Evolutionary conservation across 2,113 vertebrate species (phyloP), one percentile per base, ranked within the genome.

Genomic region (Calyptomena viridis): DNA sequence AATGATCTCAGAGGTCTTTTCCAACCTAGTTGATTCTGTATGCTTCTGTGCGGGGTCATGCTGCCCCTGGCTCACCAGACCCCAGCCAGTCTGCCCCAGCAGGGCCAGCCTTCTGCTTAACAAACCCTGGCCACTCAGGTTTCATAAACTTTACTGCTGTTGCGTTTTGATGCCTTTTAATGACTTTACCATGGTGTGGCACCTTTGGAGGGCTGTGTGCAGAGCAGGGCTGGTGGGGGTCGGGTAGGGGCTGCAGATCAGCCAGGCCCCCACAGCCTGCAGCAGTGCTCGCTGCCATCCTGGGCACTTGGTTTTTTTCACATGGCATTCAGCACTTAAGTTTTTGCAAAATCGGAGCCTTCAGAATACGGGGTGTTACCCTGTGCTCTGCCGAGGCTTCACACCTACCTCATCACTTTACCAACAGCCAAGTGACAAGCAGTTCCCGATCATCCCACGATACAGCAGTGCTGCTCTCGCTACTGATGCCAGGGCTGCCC

Each of bases 61-160:
- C 17, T 47, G 12, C 3, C 20, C 23, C 8, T 1, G 1, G 33
- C 20, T 52, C 14, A 20, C 15, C 11, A 39, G 30, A 62, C 46
- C 16, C 14, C 37, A 10, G 27, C 22, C 49, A 35, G 25, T 15
- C 42, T 6, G 3, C 30, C n/a, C 49, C 37, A 23, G 59, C 25
- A 16, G 19, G 17, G 20, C 28, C 24, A 6, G 8, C 30, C 12
- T 8, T 25, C 60, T 35, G 6, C 30, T 37, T 50, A 35, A n/a
- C 0, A 0, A 42, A 27, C 35, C 35, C 19, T 10, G 10, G 50
- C 24, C 44, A 2, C 0, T 0, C 8, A 15, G 11, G 40, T 27
- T 28, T n/a, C 13, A 20, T 18, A 25, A 28, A 4, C 23, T 11
- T 33, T 17, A 14, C 55, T 39, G 55, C 59, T 52, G 44, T 23